A percentile compares a stretch with the other conserved stretches of the same genome.
Evolutionary conservation across 2,797 vertebrate species (phyloP).

Genomic region (Vipera latastei): DNA sequence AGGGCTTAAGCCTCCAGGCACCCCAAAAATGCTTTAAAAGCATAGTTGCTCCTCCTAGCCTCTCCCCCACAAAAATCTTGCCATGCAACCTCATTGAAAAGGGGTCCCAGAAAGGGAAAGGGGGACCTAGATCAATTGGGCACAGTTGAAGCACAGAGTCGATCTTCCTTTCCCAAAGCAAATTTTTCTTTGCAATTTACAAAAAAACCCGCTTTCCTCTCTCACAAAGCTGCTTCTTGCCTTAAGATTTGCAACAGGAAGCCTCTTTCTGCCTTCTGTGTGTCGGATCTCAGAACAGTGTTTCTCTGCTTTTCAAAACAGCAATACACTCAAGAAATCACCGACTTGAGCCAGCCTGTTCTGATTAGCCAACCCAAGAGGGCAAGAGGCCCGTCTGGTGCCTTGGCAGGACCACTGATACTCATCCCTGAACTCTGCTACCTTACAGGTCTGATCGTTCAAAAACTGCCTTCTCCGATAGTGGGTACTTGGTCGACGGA

Average conservation of each 20-base stretch:
- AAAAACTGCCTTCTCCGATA: neutral
- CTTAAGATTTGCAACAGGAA: neutral
- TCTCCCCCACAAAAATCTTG: neutral
- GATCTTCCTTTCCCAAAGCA: neutral
- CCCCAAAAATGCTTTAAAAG: neutral
- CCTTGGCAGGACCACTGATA: constrained; percentile 75
- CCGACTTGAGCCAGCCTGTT: constrained; percentile 83
- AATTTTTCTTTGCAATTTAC: neutral
- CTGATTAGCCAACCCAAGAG: constrained; percentile 83
- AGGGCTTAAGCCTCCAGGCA: neutral
- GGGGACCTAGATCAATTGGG: neutral
- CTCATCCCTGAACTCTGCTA: constrained; percentile 93
- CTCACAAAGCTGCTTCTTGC: neutral
- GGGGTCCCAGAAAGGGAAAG: too few relatives aligned
- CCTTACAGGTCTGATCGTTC: constrained; percentile 79
- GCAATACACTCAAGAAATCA: constrained; percentile 88
- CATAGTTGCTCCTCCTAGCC: neutral
- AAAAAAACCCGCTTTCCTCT: neutral
- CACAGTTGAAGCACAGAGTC: neutral
- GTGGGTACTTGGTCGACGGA: neutral
- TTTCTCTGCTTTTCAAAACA: constrained; percentile 51
- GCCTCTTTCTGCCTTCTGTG: neutral
- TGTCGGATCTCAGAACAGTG: neutral
- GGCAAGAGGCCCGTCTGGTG: constrained; percentile 64
- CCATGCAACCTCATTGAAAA: neutral